Evolutionary conservation across 2,888 invertebrate genomes (phyloP).

Genomic region (Acleris literana): DNA sequence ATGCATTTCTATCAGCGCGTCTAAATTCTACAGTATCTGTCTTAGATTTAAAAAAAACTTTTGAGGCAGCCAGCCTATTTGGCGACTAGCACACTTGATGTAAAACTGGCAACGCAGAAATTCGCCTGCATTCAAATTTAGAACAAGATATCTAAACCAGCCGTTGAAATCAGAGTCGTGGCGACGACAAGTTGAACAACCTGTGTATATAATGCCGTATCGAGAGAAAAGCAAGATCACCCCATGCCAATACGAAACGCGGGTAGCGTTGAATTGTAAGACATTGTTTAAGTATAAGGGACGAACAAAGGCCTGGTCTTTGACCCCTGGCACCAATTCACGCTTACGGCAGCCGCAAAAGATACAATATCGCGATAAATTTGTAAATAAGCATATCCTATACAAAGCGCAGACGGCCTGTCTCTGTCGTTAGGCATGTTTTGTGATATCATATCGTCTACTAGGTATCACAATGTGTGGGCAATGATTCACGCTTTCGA

Average conservation of each 20-base stretch:
- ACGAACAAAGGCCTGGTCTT: constrained; percentile 61
- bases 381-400: constrained; percentile 9
- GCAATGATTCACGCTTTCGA: constrained; percentile 14
- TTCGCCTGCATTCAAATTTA: constrained; percentile 1
- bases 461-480: constrained; percentile 1
- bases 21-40: background rate
- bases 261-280: constrained; percentile 44
- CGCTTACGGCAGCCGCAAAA: constrained; percentile 39
- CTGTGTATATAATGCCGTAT: background rate
- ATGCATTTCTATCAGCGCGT: constrained; percentile 3
- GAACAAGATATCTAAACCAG: background rate
- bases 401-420: constrained; percentile 29
- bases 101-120: background rate
- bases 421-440: constrained; percentile 22
- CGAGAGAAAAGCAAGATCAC: constrained; percentile 9
- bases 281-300: constrained; percentile 41
- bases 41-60: background rate
- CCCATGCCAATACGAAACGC: constrained; percentile 15
- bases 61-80: background rate
- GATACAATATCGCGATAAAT: constrained; percentile 21
- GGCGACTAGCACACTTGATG: background rate
- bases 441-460: constrained; percentile 25
- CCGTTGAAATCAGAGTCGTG: background rate
- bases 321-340: constrained; percentile 66
- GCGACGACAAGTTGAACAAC: background rate